Conservation (phyloP, 1,140 invertebrate genomes). For the Heliconius hewitsoni region DNA sequence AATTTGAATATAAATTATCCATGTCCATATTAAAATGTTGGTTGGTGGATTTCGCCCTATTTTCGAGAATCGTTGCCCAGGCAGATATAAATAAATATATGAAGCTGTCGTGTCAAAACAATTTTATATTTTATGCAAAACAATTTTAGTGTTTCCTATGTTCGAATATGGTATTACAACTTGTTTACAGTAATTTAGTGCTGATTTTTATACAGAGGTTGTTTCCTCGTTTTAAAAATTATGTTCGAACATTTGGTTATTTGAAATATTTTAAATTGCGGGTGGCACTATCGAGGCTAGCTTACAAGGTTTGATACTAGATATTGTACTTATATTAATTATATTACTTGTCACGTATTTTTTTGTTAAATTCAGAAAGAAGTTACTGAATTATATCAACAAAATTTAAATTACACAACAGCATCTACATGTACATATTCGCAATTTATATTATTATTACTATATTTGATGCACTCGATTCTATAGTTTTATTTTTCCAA, state of each 20-base stretch:
- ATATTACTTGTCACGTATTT: too few species aligned
- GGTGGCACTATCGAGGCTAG: background rate
- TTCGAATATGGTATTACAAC: slow-evolving; percentile 19
- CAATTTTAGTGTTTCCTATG: slow-evolving; percentile 11
- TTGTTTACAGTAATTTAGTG: slow-evolving; percentile 17
- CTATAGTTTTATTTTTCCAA: too few species aligned
- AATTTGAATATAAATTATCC: too few species aligned
- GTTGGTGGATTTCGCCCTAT: background rate
- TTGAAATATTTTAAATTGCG: slow-evolving; percentile 14
- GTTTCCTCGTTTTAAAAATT: slow-evolving; percentile 13
- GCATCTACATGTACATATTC: too few species aligned
- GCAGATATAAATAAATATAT: background rate
- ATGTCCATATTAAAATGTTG: too few species aligned
- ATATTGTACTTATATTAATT: background rate
- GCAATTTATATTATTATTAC: too few species aligned
- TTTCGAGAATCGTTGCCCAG: background rate
- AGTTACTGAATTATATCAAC: too few species aligned
- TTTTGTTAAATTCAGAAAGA: too few species aligned
- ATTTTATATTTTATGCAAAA: slow-evolving; percentile 2
- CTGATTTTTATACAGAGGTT: slow-evolving; percentile 2
- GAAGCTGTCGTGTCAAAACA: background rate
- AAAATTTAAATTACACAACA: too few species aligned
- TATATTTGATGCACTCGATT: too few species aligned
- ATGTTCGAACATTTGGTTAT: slow-evolving; percentile 1
- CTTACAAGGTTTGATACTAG: background rate